Conservation (phyloP, 1,140 invertebrate species). For the Anagrus nilaparvatae region DNA sequence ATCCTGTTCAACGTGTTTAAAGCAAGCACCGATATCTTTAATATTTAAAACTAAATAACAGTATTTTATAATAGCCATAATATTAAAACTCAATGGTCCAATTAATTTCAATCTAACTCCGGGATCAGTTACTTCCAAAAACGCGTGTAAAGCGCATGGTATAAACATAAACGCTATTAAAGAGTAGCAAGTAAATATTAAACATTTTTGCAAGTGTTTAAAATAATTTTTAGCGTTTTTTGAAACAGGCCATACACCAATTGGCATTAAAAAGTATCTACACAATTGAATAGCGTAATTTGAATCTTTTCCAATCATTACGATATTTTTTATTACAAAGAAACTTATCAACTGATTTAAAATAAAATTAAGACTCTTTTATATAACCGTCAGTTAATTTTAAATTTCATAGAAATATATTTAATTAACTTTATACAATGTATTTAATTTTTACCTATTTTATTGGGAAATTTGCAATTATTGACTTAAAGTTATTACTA, state of each 20-base stretch:
- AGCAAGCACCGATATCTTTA: slow-evolving; percentile 19
- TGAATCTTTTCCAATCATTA: neutral
- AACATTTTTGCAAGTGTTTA: slow-evolving; percentile 6
- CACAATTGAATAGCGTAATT: slow-evolving; percentile 1
- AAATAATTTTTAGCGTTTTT: slow-evolving; percentile 1
- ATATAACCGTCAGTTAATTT: too few relatives aligned
- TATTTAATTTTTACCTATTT: too few relatives aligned
- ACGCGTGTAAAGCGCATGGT: slow-evolving; percentile 19
- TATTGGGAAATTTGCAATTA: too few relatives aligned
- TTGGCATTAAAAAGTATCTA: slow-evolving; percentile 18
- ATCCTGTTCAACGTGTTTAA: slow-evolving; percentile 24
- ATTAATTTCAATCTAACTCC: slow-evolving; percentile 23
- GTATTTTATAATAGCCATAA: slow-evolving; percentile 29
- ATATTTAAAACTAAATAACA: slow-evolving; percentile 18
- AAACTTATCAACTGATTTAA: too few relatives aligned
- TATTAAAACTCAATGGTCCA: slow-evolving; percentile 28
- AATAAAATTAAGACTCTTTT: too few relatives aligned
- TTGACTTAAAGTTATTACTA: too few relatives aligned
- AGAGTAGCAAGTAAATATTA: slow-evolving; percentile 14
- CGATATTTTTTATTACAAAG: too few relatives aligned
- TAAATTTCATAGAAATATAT: too few relatives aligned
- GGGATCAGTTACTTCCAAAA: slow-evolving; percentile 21
- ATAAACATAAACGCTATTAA: slow-evolving; percentile 19
- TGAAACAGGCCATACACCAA: slow-evolving; percentile 22
- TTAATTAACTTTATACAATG: too few relatives aligned